phyloP scores from a whole-genome alignment of 2,888 invertebrate genomes.

The Ommatoiulus sabulosus region DNA sequence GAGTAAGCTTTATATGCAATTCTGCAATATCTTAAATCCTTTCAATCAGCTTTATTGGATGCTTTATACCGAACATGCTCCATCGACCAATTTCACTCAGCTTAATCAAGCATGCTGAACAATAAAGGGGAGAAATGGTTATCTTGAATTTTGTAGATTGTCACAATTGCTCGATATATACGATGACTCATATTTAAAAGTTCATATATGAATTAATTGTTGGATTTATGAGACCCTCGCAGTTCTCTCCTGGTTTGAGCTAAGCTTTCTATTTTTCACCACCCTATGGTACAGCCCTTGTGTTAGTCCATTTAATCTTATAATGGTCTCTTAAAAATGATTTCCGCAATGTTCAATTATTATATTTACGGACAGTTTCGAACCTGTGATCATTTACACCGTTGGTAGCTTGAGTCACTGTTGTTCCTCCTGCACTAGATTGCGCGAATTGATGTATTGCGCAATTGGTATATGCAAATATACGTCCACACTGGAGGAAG shows the following conservation, averaged over 20 bases:
- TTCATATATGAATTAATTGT: constrained; percentile 1
- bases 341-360: background rate
- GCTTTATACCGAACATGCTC: background rate
- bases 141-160: constrained; percentile 1
- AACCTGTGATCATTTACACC: background rate
- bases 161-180: background rate
- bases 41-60: background rate
- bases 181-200: constrained; percentile 17
- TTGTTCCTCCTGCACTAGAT: too few species aligned
- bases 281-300: background rate
- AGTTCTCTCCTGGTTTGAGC: background rate
- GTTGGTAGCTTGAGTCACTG: too few species aligned
- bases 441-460: too few species aligned
- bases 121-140: background rate
- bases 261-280: too few species aligned
- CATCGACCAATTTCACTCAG: background rate
- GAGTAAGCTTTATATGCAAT: background rate
- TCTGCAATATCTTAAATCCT: background rate
- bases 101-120: background rate
- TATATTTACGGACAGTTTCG: background rate
- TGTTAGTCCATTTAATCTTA: background rate
- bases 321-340: constrained; percentile 14
- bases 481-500: too few species aligned
- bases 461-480: too few species aligned
- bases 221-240: background rate